These are phyloP conservation scores for Oppia nitens DNA, from an alignment of 1,140 invertebrate species.

Conservation along the genomic window DNA sequence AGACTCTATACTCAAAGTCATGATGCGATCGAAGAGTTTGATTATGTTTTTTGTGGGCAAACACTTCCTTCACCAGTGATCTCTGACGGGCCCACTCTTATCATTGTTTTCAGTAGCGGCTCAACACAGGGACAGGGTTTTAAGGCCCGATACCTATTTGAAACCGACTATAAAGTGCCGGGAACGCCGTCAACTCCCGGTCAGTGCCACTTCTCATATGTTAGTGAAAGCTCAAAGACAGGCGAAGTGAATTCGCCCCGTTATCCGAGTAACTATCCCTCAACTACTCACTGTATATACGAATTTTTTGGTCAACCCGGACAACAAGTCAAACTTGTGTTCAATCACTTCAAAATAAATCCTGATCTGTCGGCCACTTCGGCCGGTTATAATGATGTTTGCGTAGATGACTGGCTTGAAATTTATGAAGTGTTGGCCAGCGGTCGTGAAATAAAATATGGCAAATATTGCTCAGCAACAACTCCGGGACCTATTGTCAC, in stretches of 20 bases:
- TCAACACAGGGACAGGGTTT: conserved; percentile 73
- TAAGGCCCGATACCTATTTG: conserved; percentile 74
- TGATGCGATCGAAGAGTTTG: conserved; percentile 78
- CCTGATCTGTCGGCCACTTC: conserved; percentile 26
- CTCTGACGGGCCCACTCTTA: conserved; percentile 75
- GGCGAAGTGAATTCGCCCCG: conserved; percentile 89
- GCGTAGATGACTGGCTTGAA: conserved; percentile 68
- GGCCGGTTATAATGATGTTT: conserved; percentile 18
- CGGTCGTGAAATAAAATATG: conserved; percentile 57
- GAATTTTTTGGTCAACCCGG: conserved; percentile 59
- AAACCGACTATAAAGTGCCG: conserved; percentile 63
- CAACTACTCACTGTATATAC: conserved; percentile 79
- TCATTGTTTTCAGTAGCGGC: conserved; percentile 80
- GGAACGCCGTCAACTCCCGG: conserved; percentile 78
- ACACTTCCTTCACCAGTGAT: conserved; percentile 45
- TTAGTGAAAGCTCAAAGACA: conserved; percentile 58
- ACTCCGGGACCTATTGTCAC: conserved; percentile 78
- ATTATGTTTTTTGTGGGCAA: conserved; percentile 75
- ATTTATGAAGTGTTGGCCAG: conserved; percentile 66
- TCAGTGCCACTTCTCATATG: conserved; percentile 73
- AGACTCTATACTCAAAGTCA: conserved; percentile 78
- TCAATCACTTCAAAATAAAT: conserved; percentile 77
- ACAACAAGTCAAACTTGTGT: conserved; percentile 77
- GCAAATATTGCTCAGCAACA: conserved; percentile 46
- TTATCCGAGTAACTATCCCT: conserved; percentile 87